A percentile compares a stretch with the other conserved stretches of the same genome.
Conservation (phyloP, 2,797 vertebrate species). For the Hyperoplus immaculatus region DNA sequence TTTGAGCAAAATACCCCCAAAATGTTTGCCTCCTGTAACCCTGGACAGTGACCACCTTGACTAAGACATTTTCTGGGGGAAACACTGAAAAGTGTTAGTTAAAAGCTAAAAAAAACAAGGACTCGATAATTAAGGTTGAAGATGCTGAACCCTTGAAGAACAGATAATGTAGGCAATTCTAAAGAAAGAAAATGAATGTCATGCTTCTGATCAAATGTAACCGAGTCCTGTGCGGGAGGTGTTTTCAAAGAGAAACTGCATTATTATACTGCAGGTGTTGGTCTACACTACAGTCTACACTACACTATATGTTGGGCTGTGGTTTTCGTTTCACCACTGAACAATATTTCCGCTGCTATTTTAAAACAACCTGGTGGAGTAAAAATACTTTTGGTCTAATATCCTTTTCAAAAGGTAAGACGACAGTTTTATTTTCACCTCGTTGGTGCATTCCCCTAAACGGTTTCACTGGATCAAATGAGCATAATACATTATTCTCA, state of each 20-base stretch:
- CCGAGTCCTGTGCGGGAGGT: not conserved
- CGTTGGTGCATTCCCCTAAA: not conserved
- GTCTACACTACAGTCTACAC: not conserved
- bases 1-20: no score
- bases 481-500: slow-evolving; percentile 43
- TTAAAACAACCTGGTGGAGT: slow-evolving; percentile 23
- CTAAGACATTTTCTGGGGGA: no score
- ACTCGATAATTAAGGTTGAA: not conserved
- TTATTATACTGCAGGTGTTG: slow-evolving; percentile 11
- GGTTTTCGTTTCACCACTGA: slow-evolving; percentile 35
- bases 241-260: slow-evolving; percentile 15
- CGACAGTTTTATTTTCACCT: not conserved
- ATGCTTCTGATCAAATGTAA: slow-evolving; percentile 39
- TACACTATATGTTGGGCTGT: slow-evolving; percentile 20
- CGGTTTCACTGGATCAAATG: slow-evolving; percentile 17
- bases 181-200: not conserved
- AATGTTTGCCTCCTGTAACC: no score
- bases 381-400: slow-evolving; percentile 26
- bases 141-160: not conserved
- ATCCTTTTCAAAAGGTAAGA: slow-evolving; percentile 30
- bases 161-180: not conserved
- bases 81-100: no score
- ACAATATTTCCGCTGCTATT: slow-evolving; percentile 40
- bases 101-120: no score
- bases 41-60: not conserved